phyloP scores from a whole-genome alignment of 2,888 invertebrate species.

The Phragmatobia fuliginosa region DNA sequence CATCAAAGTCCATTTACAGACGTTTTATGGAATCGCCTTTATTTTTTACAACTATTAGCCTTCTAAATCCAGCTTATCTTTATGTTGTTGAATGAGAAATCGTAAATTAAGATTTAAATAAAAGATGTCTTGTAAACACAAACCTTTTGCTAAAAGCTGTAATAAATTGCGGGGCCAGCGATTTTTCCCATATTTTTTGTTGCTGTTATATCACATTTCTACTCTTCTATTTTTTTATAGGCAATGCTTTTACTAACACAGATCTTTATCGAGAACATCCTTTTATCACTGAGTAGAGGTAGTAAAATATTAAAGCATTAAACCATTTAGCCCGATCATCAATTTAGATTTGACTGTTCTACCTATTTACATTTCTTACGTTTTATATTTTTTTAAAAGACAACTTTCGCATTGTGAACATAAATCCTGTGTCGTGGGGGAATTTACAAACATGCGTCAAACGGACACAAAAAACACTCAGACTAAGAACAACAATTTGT shows the following conservation, averaged over 20 bases:
- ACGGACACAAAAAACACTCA: too few relatives aligned
- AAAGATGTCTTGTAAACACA: conserved; percentile 83
- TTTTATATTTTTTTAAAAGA: too few relatives aligned
- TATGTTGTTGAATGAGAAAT: conserved; percentile 71
- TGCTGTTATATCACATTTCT: conserved; percentile 62
- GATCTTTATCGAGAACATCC: conserved; percentile 48
- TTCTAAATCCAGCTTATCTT: conserved; percentile 73
- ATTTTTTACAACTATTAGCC: conserved; percentile 56
- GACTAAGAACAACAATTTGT: too few relatives aligned
- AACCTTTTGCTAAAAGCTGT: conserved; percentile 83
- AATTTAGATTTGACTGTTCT: not conserved
- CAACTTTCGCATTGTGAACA: too few relatives aligned
- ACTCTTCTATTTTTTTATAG: conserved; percentile 58
- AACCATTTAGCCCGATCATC: conserved; percentile 16
- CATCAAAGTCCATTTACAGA: conserved; percentile 50
- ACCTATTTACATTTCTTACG: too few relatives aligned
- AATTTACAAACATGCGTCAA: too few relatives aligned
- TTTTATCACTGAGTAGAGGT: conserved; percentile 29
- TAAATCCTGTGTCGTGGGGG: too few relatives aligned
- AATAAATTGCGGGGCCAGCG: conserved; percentile 73
- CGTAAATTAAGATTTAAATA: conserved; percentile 83
- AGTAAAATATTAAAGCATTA: conserved; percentile 29
- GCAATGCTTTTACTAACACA: conserved; percentile 53
- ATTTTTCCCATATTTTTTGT: conserved; percentile 55
- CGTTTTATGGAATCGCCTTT: conserved; percentile 44